phyloP scores from a whole-genome alignment of 2,888 invertebrate genomes.

The Agonopterix alstromeriana region DNA sequence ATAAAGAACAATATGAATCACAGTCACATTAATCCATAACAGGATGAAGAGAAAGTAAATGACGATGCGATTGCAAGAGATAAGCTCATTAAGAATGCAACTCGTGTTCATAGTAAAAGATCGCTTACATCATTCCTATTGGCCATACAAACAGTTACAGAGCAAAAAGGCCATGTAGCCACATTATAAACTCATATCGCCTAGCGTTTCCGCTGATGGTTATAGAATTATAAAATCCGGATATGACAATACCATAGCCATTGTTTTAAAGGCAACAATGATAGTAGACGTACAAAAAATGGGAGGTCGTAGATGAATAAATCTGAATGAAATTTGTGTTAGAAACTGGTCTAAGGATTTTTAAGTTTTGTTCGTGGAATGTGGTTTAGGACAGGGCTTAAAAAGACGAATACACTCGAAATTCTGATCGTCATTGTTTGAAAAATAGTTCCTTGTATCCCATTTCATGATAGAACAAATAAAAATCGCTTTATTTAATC shows the following conservation, averaged over 20 bases:
- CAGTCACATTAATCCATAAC: no score
- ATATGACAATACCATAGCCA: slow-evolving; percentile 61
- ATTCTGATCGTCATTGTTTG: no score
- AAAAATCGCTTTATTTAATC: no score
- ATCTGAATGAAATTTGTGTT: slow-evolving; percentile 57
- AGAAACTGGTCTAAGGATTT: slow-evolving; percentile 42
- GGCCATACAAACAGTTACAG: slow-evolving; percentile 49
- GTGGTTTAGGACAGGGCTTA: not conserved
- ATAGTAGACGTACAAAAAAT: slow-evolving; percentile 60
- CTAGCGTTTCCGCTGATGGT: slow-evolving; percentile 69
- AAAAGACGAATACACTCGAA: not conserved
- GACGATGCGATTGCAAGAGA: not conserved
- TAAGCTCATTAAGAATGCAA: slow-evolving; percentile 6
- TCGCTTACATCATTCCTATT: slow-evolving; percentile 53
- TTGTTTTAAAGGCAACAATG: slow-evolving; percentile 70
- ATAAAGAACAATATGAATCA: no score
- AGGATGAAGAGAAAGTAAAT: not conserved
- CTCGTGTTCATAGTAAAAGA: slow-evolving; percentile 12
- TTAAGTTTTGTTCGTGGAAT: slow-evolving; percentile 5
- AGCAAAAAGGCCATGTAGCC: slow-evolving; percentile 63
- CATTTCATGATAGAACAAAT: no score
- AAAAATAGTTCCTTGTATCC: no score
- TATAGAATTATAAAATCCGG: slow-evolving; percentile 72
- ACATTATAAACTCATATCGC: slow-evolving; percentile 71
- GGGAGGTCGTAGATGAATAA: slow-evolving; percentile 56